Percentiles rank a stretch among this genome's conserved stretches.
These are phyloP conservation scores for Numida meleagris DNA, from an alignment of 2,113 vertebrate genomes.

Conservation along the genomic window DNA sequence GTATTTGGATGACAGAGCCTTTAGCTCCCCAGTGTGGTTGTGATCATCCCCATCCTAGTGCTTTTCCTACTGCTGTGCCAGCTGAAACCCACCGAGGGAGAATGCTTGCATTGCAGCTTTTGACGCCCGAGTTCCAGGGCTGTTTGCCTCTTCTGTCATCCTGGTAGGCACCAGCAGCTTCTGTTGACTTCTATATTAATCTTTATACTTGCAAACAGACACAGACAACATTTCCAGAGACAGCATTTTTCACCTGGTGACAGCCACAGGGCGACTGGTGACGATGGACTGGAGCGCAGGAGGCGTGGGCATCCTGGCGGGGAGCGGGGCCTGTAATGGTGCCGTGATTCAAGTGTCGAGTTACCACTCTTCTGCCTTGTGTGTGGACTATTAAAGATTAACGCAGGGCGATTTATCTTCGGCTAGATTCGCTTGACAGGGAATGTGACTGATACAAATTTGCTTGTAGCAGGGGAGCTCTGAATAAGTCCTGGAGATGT, in stretches of 20 bases:
- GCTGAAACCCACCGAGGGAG: background rate
- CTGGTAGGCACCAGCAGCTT: background rate
- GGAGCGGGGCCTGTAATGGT: slow-evolving; percentile 1
- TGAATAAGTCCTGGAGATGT: background rate
- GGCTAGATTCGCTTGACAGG: background rate
- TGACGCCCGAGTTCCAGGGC: background rate
- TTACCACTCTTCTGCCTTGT: slow-evolving; percentile 19
- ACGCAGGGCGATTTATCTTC: slow-evolving; percentile 42
- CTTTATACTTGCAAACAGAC: slow-evolving; percentile 6
- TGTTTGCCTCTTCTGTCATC: background rate
- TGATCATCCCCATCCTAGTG: background rate
- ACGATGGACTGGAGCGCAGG: background rate
- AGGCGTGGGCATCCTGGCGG: background rate
- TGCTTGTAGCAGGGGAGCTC: slow-evolving; percentile 16
- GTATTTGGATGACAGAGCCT: background rate
- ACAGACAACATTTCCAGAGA: slow-evolving; percentile 32
- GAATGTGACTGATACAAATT: slow-evolving; percentile 15
- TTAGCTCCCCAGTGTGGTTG: background rate
- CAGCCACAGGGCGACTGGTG: background rate
- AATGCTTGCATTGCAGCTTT: background rate
- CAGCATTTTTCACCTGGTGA: background rate
- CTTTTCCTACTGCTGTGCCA: background rate
- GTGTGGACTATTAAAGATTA: slow-evolving; percentile 27
- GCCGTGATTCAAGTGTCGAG: slow-evolving; percentile 45
- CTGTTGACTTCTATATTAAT: slow-evolving; percentile 11